Evolutionary conservation across 2,113 vertebrate species (phyloP), one percentile per base, ranked within the genome.

Genomic region (Nymphicus hollandicus): DNA sequence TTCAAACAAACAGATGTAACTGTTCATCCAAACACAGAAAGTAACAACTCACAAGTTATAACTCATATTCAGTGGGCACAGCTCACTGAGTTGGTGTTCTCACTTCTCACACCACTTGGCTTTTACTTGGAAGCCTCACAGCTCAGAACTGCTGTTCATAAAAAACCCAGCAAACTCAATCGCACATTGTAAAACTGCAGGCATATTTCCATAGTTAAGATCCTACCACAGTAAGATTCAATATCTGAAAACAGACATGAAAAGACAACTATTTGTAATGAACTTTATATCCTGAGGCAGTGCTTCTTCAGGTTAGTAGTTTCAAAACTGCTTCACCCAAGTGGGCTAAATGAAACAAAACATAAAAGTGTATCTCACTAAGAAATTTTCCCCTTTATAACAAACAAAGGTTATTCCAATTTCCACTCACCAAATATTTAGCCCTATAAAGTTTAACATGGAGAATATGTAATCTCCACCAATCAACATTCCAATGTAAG

Each of bases 401-500:
- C 58, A 91, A 95, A 89, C 44, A 56, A 60, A 96, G 10, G 35
- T 52, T 87, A 78, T 86, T 92, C n/a, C n/a, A 82, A 91, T 73
- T 68, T 44, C n/a, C 44, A 98, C 98, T 98, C 97, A 99, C 98
- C 99, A 99, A 97, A 99, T 99, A 96, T 98, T 99, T 96, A 99
- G 97, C 22, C 99, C 99, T 27, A 99, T 60, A 72, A 99, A 99
- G 96, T 99, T 99, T 72, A 98, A 96, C 97, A 98, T 69, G 5
- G 99, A 99, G 95, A 99, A 99, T 76, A 98, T 58, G 73, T 99
- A 99, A 96, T 99, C 99, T 96, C 99, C 99, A 55, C 99, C 99
- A 49, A 99, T 66, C 83, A 99, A 98, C 96, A 99, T 99, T 37
- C 99, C 99, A 5, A 99, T 98, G 91, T 99, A 99, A 81, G 98